Evolutionary conservation across 2,797 vertebrate genomes (phyloP), one percentile per base, ranked within the genome.

Genomic region (Danio albolineatus): DNA sequence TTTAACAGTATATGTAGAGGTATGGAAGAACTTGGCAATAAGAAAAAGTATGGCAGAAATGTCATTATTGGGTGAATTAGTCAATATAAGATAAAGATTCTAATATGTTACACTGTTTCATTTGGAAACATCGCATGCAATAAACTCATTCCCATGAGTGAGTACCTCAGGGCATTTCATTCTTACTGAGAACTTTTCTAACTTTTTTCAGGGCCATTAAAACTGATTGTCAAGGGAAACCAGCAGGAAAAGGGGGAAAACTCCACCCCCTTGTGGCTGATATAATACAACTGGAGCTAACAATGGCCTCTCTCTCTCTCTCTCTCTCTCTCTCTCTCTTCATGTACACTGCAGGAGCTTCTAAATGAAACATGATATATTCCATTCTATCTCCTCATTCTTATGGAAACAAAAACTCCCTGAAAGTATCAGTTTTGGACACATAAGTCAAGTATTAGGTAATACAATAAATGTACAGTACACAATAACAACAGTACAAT

Each of bases 211-310:
- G 10, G 39, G 10, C 21, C 21, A 13, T 66, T 57, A 46, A 66
- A 66, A 76, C 76, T 13, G 7, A 53, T 76, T 57, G 21, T 38
- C 51, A 46, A n/a, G 74, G 51, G 36, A 49, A 16, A 60, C 41
- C 28, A 19, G 44, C 39, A 16, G 28, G 28, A 49, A 60, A 48
- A 76, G n/a, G 13, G 38, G 73, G 6, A 28, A 69, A 78, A 60
- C 17, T 57, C 43, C 28, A 67, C 51, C 21, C 16, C 21, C 53
- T 21, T 67, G 75, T 77, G 64, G 41, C 41, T 46, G 21, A n/a
- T 56, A 19, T 2, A 53, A 43, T 56, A 6, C 1, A n/a, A 65
- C 10, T 44, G 13, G 5, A 76, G 19, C 21, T 13, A 51, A 21
- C 0, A 36, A 51, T 51, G 65, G 21, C 16, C 14, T 51, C 14